Base-by-base conservation (phyloP, 2,797 vertebrate species). In the Pyrocephalus nanus region DNA sequence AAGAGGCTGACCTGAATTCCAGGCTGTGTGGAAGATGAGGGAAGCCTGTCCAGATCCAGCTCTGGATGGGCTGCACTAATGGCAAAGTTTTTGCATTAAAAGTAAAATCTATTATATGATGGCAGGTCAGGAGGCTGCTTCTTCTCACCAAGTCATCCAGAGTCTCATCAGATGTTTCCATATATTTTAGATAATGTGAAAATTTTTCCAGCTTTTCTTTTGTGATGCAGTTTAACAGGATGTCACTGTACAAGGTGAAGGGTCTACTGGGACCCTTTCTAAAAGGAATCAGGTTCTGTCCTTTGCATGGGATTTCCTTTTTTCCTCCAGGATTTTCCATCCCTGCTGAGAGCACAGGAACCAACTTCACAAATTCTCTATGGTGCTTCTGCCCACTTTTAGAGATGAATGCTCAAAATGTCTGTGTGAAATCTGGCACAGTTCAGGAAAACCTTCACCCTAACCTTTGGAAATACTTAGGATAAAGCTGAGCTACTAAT, bases 41-140 rank as follows among this genome's bases (percentile, higher is more conserved):
- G n/a, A 36, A 65, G 17, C 29, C 29, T 47, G 27, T 54, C 69
- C 60, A 48, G 38, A 25, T 30, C 26, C 66, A 74, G 30, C 64
- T 83, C 61, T 12, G 27, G 8, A 7, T 2, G 6, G 45, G 40
- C 36, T 60, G 25, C 27, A 14, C 22, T 13, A 34, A 11, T n/a
- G 69, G 53, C n/a, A 42, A n/a, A 72, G 48, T 10, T 69, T 81
- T 74, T 72, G 11, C 8, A 0, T 51, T 32, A 34, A 57, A 21
- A 26, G 1, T 54, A 42, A 79, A 76, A 51, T 48, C 0, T 0
- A 26, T 65, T 62, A 2, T 11, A 1, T 55, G 6, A 12, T 53
- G 32, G 34, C 60, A 45, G 54, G 22, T 60, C 32, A 54, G 40
- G 15, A 21, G 62, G 4, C 8, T 85, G 8, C 11, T 48, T 66